A percentile compares a stretch with the other conserved stretches of the same genome.
Conservation (phyloP, 1,140 invertebrate species). For the Linepithema humile region DNA sequence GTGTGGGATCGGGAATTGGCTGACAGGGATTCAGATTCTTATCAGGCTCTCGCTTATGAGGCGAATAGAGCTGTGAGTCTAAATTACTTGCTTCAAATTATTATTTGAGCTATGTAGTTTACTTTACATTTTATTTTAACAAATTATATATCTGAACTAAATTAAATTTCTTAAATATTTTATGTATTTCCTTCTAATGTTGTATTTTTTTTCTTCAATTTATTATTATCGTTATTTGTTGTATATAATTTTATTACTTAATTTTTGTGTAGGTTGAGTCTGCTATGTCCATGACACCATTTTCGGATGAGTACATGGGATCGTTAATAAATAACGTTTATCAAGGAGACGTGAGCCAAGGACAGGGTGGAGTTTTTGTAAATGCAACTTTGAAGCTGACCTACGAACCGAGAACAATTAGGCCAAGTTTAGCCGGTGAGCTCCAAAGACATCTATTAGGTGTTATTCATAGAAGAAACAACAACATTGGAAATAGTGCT, state of each 20-base stretch:
- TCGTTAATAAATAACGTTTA: slow-evolving; percentile 93
- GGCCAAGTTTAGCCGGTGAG: slow-evolving; percentile 88
- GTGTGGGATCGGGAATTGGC: slow-evolving; percentile 90
- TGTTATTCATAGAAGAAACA: slow-evolving; percentile 91
- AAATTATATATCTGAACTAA: not conserved
- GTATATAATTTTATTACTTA: not conserved
- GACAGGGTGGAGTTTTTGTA: slow-evolving; percentile 90
- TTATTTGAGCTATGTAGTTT: not conserved
- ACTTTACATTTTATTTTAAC: not conserved
- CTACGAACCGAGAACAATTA: slow-evolving; percentile 86
- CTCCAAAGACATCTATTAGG: slow-evolving; percentile 93
- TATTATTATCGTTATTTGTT: not conserved
- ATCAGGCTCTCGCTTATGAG: slow-evolving; percentile 93
- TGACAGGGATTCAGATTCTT: slow-evolving; percentile 91
- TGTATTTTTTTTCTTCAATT: not conserved
- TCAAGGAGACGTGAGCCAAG: slow-evolving; percentile 87
- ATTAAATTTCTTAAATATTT: too few relatives aligned
- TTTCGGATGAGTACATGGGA: slow-evolving; percentile 93
- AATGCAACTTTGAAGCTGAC: slow-evolving; percentile 91
- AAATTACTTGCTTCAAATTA: not conserved
- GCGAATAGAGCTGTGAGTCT: slow-evolving; percentile 91
- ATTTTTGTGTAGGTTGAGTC: slow-evolving; percentile 88
- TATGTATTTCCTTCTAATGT: too few relatives aligned
- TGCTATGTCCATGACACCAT: slow-evolving; percentile 95
- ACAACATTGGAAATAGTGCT: slow-evolving; percentile 94